A percentile compares a stretch with the other conserved stretches of the same genome.
These are phyloP conservation scores for Sebastes hopkinsi DNA, from an alignment of 2,797 vertebrate genomes.

Conservation along the genomic window DNA sequence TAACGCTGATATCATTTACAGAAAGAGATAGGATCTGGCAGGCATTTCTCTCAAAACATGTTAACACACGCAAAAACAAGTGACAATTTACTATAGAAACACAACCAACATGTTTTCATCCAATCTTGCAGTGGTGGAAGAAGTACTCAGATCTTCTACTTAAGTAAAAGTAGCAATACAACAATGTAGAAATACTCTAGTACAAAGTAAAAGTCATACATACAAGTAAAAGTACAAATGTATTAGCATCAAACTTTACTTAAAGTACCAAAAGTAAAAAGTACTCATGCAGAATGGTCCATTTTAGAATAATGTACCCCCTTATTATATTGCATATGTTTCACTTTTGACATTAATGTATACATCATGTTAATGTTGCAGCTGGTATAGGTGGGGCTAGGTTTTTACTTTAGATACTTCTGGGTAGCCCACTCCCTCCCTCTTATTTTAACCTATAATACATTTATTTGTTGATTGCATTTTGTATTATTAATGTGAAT, in stretches of 20 bases:
- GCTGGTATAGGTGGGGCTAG: too few species aligned
- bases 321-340: too few species aligned
- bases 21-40: not conserved
- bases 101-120: not conserved
- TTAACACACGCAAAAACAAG: not conserved
- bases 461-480: too few species aligned
- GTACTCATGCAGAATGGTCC: too few species aligned
- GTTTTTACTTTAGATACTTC: too few species aligned
- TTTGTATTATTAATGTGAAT: too few species aligned
- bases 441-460: too few species aligned
- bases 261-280: too few species aligned
- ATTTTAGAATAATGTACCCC: too few species aligned
- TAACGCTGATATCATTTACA: not conserved
- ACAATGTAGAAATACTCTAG: not conserved
- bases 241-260: not conserved
- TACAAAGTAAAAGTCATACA: not conserved
- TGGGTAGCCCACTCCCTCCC: too few species aligned
- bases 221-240: not conserved
- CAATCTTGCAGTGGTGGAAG: not conserved
- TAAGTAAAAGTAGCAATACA: not conserved
- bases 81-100: not conserved
- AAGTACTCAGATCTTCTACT: not conserved
- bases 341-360: too few species aligned
- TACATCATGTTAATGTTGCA: too few species aligned
- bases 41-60: not conserved